These are phyloP conservation scores for Nomada hirtipes DNA, from an alignment of 2,888 invertebrate genomes.

Conservation along the genomic window DNA sequence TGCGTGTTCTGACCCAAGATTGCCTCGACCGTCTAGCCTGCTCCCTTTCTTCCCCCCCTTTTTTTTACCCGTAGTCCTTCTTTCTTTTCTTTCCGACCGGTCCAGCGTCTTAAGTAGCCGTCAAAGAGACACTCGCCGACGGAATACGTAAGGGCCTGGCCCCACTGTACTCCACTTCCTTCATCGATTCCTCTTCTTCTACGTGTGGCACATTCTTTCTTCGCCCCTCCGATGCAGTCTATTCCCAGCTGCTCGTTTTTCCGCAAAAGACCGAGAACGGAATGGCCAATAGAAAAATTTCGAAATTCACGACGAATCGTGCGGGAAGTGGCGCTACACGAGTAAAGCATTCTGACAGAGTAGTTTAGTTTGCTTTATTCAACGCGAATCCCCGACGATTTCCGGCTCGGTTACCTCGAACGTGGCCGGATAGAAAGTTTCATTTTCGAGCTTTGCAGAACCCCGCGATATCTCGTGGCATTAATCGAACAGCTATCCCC, in stretches of 20 bases:
- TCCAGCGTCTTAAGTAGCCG: conserved; percentile 73
- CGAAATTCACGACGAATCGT: conserved; percentile 40
- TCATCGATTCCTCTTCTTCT: conserved; percentile 41
- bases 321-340: conserved; percentile 41
- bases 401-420: conserved; percentile 43
- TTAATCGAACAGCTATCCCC: background rate
- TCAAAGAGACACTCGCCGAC: conserved; percentile 73
- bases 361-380: conserved; percentile 52
- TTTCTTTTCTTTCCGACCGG: conserved; percentile 54
- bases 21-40: conserved; percentile 68
- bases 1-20: conserved; percentile 80
- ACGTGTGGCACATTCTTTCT: conserved; percentile 1
- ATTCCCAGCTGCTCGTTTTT: conserved; percentile 11
- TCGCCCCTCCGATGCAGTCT: background rate
- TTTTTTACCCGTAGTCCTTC: conserved; percentile 43
- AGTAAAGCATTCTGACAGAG: conserved; percentile 47
- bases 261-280: conserved; percentile 38
- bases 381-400: conserved; percentile 43
- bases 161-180: conserved; percentile 49
- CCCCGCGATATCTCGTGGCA: too few relatives aligned
- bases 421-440: conserved; percentile 7
- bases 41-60: conserved; percentile 21
- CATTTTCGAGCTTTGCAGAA: background rate
- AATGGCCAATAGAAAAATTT: conserved; percentile 57
- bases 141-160: conserved; percentile 72